Conservation (phyloP, 2,797 vertebrate genomes). For the Alcedo atthis region DNA sequence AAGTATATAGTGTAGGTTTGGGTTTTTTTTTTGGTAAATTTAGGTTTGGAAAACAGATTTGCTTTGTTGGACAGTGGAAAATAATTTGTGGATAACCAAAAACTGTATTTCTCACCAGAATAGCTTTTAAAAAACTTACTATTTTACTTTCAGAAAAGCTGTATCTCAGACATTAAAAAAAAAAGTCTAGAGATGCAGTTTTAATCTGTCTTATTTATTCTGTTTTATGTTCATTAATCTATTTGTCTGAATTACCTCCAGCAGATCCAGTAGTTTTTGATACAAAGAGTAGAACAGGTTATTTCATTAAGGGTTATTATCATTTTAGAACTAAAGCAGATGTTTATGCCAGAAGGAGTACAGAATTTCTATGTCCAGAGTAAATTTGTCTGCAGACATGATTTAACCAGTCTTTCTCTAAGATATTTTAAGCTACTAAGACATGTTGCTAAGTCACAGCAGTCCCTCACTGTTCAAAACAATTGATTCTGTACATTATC, state of each 20-base stretch:
- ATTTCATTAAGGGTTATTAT: not conserved
- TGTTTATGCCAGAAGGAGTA: not conserved
- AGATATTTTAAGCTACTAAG: not conserved
- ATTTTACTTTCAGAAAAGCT: not conserved
- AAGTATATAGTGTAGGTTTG: not conserved
- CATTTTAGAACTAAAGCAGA: not conserved
- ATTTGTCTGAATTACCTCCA: not conserved
- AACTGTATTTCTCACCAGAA: not conserved
- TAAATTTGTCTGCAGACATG: not conserved
- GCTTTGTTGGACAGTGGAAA: not conserved
- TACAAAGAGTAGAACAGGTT: not conserved
- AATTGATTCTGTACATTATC: not conserved
- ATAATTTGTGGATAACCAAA: not conserved
- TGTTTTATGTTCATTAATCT: not conserved
- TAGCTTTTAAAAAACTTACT: not conserved
- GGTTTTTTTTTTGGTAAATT: rapidly evolving
- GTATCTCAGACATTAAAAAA: not conserved
- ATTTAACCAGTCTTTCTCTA: not conserved
- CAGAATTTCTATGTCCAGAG: not conserved
- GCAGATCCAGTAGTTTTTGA: not conserved
- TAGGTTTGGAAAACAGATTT: not conserved
- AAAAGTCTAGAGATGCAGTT: not conserved
- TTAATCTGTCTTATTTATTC: not conserved
- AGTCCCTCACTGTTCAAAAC: not conserved
- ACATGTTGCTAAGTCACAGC: not conserved